These are phyloP conservation scores for Macrotis lagotis DNA, from an alignment of 2,113 vertebrate species.

Conservation along the genomic window DNA sequence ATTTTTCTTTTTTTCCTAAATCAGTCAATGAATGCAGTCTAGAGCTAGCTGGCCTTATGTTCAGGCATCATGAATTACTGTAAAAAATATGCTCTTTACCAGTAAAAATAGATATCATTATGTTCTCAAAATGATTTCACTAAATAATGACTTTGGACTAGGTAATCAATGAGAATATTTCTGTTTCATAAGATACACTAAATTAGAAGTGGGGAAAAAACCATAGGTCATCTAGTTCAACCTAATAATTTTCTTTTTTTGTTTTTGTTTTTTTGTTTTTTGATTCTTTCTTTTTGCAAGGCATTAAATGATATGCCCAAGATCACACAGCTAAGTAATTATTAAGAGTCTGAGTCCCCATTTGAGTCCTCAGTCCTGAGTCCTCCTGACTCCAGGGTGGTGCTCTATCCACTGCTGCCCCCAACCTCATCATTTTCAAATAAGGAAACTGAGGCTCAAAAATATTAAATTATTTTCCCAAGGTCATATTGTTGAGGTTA, in stretches of 20 bases:
- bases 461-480: too few relatives aligned
- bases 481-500: too few relatives aligned
- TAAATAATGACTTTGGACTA: not conserved
- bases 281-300: too few relatives aligned
- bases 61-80: not conserved
- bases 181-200: not conserved
- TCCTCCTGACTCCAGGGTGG: too few relatives aligned
- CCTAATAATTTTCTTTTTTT: slow-evolving; percentile 48
- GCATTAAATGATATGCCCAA: slow-evolving; percentile 14
- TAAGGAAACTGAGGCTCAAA: too few relatives aligned
- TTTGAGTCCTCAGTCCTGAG: too few relatives aligned
- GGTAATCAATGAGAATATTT: not conserved
- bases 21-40: not conserved
- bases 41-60: not conserved
- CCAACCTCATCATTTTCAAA: too few relatives aligned
- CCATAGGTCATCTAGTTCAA: not conserved
- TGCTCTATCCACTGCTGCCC: too few relatives aligned
- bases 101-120: not conserved
- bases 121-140: not conserved
- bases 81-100: not conserved
- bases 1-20: not conserved
- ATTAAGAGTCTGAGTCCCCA: too few relatives aligned
- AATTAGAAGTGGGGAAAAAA: not conserved
- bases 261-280: too few relatives aligned
- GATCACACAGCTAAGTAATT: not conserved